These are phyloP conservation scores for Hesperophylax magnus DNA, from an alignment of 1,140 invertebrate species.

Conservation along the genomic window DNA sequence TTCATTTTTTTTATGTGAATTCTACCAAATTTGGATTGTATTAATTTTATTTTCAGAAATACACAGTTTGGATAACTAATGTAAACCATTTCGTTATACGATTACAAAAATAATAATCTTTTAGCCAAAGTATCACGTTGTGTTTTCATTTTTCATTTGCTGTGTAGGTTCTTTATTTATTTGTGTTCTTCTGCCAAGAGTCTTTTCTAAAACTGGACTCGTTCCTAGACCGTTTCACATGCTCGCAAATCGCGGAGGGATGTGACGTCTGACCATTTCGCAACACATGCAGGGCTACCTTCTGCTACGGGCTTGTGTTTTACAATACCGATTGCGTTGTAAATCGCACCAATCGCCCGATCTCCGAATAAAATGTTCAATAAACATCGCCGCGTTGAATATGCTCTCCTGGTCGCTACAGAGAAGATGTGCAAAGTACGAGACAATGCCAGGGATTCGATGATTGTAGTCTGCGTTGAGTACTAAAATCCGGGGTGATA, in stretches of 20 bases:
- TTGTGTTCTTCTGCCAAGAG: too few relatives aligned
- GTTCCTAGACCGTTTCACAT: slow-evolving; percentile 11
- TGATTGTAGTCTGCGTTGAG: background rate
- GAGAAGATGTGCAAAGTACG: too few relatives aligned
- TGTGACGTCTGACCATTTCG: slow-evolving; percentile 13
- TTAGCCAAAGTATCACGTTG: too few relatives aligned
- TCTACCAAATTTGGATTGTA: too few relatives aligned
- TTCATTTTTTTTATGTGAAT: too few relatives aligned
- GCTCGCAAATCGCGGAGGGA: slow-evolving; percentile 28
- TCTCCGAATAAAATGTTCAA: slow-evolving; percentile 51
- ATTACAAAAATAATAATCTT: too few relatives aligned
- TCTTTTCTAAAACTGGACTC: background rate
- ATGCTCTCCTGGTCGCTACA: background rate
- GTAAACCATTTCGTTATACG: too few relatives aligned
- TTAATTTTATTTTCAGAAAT: too few relatives aligned
- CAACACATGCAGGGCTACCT: slow-evolving; percentile 24
- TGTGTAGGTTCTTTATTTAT: too few relatives aligned
- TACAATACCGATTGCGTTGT: slow-evolving; percentile 53
- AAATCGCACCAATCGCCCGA: slow-evolving; percentile 51
- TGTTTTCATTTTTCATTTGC: too few relatives aligned
- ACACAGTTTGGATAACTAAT: too few relatives aligned
- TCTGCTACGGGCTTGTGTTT: slow-evolving; percentile 25
- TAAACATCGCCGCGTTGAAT: slow-evolving; percentile 18
- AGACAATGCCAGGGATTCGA: background rate
- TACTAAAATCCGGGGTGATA: too few relatives aligned